Evolutionary conservation across 2,797 vertebrate genomes (phyloP).

Genomic region (Cetoscarus ocellatus): DNA sequence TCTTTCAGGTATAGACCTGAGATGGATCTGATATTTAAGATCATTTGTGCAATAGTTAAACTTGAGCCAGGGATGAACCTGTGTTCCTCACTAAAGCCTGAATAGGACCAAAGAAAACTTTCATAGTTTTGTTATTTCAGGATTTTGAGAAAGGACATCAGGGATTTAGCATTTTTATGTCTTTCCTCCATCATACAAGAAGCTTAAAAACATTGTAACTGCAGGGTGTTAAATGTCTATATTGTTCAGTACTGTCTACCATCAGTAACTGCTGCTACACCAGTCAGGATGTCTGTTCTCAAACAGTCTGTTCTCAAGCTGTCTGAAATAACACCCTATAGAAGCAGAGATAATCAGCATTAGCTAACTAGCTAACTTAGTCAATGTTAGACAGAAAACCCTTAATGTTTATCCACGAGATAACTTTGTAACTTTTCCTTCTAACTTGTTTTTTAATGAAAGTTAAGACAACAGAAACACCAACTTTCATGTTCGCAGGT

Average conservation of each 20-base stretch:
- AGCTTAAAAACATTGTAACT: conserved; percentile 46
- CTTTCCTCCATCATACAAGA: conserved; percentile 21
- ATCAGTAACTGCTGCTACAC: background rate
- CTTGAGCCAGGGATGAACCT: background rate
- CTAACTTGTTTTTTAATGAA: too few relatives aligned
- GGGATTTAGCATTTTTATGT: conserved; percentile 28
- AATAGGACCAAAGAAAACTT: background rate
- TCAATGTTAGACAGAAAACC: too few relatives aligned
- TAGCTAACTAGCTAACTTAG: too few relatives aligned
- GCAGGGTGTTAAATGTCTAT: conserved; percentile 9
- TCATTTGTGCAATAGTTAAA: conserved; percentile 1
- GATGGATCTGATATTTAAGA: too few relatives aligned
- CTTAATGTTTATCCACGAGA: too few relatives aligned
- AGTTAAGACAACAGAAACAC: too few relatives aligned
- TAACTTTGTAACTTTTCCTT: too few relatives aligned
- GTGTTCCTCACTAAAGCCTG: conserved; percentile 18
- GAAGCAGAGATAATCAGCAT: too few relatives aligned
- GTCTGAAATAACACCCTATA: too few relatives aligned
- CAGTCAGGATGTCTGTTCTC: background rate
- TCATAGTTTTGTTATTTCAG: conserved; percentile 4
- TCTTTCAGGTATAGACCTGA: conserved; percentile 54
- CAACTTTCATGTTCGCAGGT: too few relatives aligned
- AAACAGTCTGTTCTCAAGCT: too few relatives aligned
- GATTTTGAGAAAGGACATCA: conserved; percentile 31
- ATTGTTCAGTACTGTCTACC: conserved; percentile 28